These are phyloP conservation scores for Sebastes steindachneri DNA, from an alignment of 2,797 vertebrate species.

Conservation along the genomic window DNA sequence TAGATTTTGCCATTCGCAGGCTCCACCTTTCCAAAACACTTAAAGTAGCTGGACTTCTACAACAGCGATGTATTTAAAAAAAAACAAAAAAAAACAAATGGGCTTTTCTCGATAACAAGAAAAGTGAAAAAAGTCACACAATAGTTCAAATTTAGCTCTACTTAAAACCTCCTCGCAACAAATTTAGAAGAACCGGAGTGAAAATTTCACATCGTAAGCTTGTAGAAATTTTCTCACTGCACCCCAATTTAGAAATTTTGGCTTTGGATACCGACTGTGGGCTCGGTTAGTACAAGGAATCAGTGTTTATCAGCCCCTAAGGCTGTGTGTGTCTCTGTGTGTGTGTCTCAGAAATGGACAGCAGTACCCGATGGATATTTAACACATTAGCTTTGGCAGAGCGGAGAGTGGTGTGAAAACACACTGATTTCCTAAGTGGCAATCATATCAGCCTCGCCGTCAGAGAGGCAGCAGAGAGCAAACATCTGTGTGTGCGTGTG, in stretches of 20 bases:
- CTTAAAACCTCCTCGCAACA: slow-evolving; percentile 36
- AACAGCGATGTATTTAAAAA: background rate
- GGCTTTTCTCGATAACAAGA: slow-evolving; percentile 17
- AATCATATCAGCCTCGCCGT: slow-evolving; percentile 80
- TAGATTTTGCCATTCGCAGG: slow-evolving; percentile 42
- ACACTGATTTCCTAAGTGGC: slow-evolving; percentile 84
- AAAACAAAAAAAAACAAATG: background rate
- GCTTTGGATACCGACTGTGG: slow-evolving; percentile 52
- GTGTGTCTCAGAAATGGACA: slow-evolving; percentile 77
- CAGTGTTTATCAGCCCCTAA: slow-evolving; percentile 70
- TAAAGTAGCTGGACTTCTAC: slow-evolving; percentile 28
- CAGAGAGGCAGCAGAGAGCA: slow-evolving; percentile 79
- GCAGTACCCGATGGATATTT: slow-evolving; percentile 81
- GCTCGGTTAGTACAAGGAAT: slow-evolving; percentile 74
- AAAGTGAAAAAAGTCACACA: slow-evolving; percentile 23
- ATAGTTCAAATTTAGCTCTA: slow-evolving; percentile 36
- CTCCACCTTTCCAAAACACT: slow-evolving; percentile 53
- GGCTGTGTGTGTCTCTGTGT: slow-evolving; percentile 41
- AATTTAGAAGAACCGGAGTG: slow-evolving; percentile 58
- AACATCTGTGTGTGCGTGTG: slow-evolving; percentile 78
- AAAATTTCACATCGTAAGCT: slow-evolving; percentile 56
- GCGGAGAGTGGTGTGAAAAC: slow-evolving; percentile 81
- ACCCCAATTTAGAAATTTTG: slow-evolving; percentile 72
- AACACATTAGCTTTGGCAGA: slow-evolving; percentile 83
- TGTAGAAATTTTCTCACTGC: slow-evolving; percentile 57